A percentile compares a stretch with the other conserved stretches of the same genome.
phyloP scores from a whole-genome alignment of 2,797 vertebrate species.

The Luscinia megarhynchos region DNA sequence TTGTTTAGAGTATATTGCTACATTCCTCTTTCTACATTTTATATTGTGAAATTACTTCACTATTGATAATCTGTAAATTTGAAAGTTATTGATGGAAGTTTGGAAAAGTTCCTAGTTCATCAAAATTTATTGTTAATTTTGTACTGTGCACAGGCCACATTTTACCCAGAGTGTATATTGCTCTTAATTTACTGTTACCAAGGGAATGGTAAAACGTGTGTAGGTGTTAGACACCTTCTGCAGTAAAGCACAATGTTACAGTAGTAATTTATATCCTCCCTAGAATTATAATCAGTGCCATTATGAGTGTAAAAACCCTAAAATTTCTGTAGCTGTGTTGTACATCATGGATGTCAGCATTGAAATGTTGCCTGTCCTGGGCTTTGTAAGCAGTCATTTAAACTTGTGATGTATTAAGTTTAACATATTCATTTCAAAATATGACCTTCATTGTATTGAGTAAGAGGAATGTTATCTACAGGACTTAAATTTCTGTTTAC shows the following conservation, averaged over 20 bases:
- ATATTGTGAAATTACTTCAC: neutral
- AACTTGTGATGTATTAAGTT: neutral
- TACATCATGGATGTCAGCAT: neutral
- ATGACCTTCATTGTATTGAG: neutral
- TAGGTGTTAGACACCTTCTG: slow-evolving; percentile 13
- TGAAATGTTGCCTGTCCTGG: neutral
- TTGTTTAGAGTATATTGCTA: neutral
- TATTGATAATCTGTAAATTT: neutral
- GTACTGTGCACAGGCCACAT: neutral
- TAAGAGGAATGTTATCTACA: neutral
- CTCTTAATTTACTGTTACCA: neutral
- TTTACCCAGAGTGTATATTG: neutral
- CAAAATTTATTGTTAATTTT: neutral
- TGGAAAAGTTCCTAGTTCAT: neutral
- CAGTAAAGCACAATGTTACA: neutral
- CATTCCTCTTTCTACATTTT: neutral
- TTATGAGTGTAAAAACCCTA: neutral
- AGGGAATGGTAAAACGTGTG: neutral
- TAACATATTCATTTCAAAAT: neutral
- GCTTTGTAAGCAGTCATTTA: slow-evolving; percentile 9
- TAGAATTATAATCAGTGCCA: neutral
- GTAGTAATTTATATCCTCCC: neutral
- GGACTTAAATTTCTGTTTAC: neutral
- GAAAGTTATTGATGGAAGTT: neutral
- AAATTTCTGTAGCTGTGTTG: neutral